These are phyloP conservation scores for Hermaeophaga mercurialis DNA, from an alignment of 2,888 invertebrate genomes.

Conservation along the genomic window DNA sequence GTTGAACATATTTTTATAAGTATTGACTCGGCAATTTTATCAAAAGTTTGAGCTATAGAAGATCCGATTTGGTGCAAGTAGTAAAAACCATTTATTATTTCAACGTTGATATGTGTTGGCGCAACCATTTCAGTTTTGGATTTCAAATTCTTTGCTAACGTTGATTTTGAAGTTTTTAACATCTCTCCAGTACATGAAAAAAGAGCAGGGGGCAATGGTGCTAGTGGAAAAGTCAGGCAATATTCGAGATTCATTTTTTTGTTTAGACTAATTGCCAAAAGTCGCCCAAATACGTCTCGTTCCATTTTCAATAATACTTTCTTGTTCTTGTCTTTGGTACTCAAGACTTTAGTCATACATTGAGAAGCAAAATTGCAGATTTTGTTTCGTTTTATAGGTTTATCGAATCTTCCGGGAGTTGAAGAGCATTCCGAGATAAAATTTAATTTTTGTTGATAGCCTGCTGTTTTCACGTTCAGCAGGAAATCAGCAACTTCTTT, in stretches of 20 bases:
- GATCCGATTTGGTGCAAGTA: slow-evolving; percentile 40
- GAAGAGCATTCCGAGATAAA: slow-evolving; percentile 29
- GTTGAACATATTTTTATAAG: slow-evolving; percentile 42
- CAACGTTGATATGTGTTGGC: slow-evolving; percentile 23
- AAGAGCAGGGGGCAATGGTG: slow-evolving; percentile 24
- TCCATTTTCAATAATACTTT: slow-evolving; percentile 21
- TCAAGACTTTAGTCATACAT: slow-evolving; percentile 28
- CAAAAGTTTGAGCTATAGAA: slow-evolving; percentile 43
- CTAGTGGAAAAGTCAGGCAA: slow-evolving; percentile 32
- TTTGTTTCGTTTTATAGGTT: slow-evolving; percentile 36
- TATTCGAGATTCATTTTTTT: slow-evolving; percentile 46
- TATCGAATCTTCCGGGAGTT: slow-evolving; percentile 22
- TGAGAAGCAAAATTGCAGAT: slow-evolving; percentile 41
- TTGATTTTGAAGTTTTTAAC: slow-evolving; percentile 29
- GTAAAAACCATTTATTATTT: slow-evolving; percentile 45
- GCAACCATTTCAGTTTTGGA: slow-evolving; percentile 17
- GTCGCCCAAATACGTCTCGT: slow-evolving; percentile 41
- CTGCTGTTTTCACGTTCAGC: slow-evolving; percentile 22
- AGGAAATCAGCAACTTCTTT: slow-evolving; percentile 43
- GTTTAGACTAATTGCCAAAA: slow-evolving; percentile 42
- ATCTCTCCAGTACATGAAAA: slow-evolving; percentile 29
- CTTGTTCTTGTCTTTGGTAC: slow-evolving; percentile 31
- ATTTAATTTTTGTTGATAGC: slow-evolving; percentile 29
- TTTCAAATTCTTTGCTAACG: slow-evolving; percentile 26
- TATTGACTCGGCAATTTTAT: slow-evolving; percentile 43